These are phyloP conservation scores for Actias luna DNA, from an alignment of 2,888 invertebrate genomes.

Conservation along the genomic window DNA sequence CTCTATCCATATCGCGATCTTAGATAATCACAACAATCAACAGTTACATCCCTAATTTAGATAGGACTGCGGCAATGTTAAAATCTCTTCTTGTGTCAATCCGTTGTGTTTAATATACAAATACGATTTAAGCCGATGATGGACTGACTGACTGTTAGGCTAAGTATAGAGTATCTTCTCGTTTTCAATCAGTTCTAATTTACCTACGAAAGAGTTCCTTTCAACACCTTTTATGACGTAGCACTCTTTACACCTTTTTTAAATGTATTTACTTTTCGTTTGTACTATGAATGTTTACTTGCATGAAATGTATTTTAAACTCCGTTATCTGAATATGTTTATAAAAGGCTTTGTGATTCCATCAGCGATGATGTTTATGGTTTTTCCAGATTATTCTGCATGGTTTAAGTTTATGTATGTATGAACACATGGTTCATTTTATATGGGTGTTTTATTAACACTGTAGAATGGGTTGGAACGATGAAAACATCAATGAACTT, in stretches of 20 bases:
- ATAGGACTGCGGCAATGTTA: neutral
- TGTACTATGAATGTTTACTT: neutral
- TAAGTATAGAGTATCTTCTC: neutral
- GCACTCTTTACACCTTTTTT: neutral
- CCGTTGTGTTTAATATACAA: neutral
- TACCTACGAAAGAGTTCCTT: neutral
- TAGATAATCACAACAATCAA: no score
- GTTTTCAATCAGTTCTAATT: neutral
- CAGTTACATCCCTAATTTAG: no score
- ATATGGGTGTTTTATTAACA: neutral
- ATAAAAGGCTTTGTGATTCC: constrained; percentile 8
- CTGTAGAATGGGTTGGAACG: neutral
- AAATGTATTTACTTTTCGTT: neutral
- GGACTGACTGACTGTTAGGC: neutral
- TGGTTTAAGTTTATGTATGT: neutral
- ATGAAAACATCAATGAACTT: neutral
- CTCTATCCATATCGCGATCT: no score
- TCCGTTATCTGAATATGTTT: constrained; percentile 8
- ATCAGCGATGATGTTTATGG: constrained; percentile 4
- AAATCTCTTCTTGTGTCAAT: neutral
- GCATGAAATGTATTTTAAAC: constrained; percentile 10
- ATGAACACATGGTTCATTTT: neutral
- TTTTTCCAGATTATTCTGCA: constrained; percentile 8
- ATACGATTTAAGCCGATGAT: neutral
- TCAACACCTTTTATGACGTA: constrained; percentile 5